These are phyloP conservation scores for Neodiprion lecontei DNA, from an alignment of 1,140 invertebrate genomes.

Conservation along the genomic window DNA sequence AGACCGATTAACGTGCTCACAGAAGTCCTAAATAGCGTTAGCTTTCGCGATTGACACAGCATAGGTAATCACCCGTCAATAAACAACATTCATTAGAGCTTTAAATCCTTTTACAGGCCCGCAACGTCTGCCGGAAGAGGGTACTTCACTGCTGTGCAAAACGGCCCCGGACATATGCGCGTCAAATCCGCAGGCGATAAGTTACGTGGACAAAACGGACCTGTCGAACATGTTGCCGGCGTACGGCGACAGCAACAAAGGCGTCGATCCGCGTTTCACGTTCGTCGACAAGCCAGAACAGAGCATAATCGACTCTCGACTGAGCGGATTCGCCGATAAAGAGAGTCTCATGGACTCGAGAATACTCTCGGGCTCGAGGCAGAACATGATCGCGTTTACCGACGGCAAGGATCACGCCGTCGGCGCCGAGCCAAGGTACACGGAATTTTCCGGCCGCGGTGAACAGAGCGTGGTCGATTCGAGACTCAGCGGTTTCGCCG, in stretches of 20 bases:
- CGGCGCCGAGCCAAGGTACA: conserved; percentile 52
- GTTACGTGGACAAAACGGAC: conserved; percentile 58
- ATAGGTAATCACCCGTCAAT: no score
- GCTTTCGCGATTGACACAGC: no score
- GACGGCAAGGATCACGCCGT: conserved; percentile 50
- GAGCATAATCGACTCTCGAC: conserved; percentile 51
- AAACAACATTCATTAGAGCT: no score
- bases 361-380: conserved; percentile 53
- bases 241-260: conserved; percentile 49
- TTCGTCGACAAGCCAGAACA: conserved; percentile 53
- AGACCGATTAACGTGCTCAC: no score
- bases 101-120: conserved; percentile 32
- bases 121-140: conserved; percentile 53
- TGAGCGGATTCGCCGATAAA: conserved; percentile 59
- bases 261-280: conserved; percentile 47
- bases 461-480: conserved; percentile 31
- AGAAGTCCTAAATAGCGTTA: no score
- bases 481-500: conserved; percentile 39
- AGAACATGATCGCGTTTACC: conserved; percentile 57
- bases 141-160: conserved; percentile 57
- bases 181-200: conserved; percentile 58
- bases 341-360: conserved; percentile 58
- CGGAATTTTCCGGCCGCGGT: conserved; percentile 41
- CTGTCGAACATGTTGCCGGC: conserved; percentile 56
- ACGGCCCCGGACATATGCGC: conserved; percentile 59